These are phyloP conservation scores for Polydrusus cervinus DNA, from an alignment of 2,888 invertebrate genomes.

Conservation along the genomic window DNA sequence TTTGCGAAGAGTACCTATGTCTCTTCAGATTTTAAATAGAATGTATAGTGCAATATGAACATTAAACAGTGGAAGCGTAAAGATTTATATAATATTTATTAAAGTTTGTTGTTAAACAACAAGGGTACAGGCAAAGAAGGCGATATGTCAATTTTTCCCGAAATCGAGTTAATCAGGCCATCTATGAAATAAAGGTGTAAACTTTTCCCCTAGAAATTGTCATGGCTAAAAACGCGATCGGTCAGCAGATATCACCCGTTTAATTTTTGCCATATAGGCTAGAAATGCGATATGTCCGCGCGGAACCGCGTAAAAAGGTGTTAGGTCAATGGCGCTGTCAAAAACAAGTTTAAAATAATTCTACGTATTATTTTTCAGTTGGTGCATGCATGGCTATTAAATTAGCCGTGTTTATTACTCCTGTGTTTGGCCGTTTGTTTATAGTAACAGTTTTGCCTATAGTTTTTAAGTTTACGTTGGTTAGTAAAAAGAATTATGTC, in stretches of 20 bases:
- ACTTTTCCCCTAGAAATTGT: background rate
- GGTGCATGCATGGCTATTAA: background rate
- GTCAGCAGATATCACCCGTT: too few relatives aligned
- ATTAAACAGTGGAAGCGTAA: too few relatives aligned
- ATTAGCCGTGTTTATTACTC: conserved; percentile 1
- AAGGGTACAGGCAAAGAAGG: conserved; percentile 32
- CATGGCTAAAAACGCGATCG: too few relatives aligned
- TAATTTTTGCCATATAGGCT: too few relatives aligned
- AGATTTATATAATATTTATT: too few relatives aligned
- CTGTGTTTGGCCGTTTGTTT: conserved; percentile 22
- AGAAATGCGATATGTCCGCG: background rate
- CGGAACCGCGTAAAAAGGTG: background rate
- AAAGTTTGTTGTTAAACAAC: too few relatives aligned
- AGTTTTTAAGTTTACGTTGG: conserved; percentile 23
- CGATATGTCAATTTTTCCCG: conserved; percentile 23
- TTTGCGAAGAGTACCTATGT: conserved; percentile 1
- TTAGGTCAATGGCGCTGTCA: background rate
- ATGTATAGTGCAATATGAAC: too few relatives aligned
- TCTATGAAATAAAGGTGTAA: conserved; percentile 14
- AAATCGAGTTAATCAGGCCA: conserved; percentile 15
- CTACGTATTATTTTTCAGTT: too few relatives aligned
- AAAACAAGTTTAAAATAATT: background rate
- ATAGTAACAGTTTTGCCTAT: background rate
- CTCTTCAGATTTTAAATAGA: too few relatives aligned
- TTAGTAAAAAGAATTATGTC: too few relatives aligned